Conservation (phyloP, 2,113 vertebrate genomes). For the Pteropus alecto region DNA sequence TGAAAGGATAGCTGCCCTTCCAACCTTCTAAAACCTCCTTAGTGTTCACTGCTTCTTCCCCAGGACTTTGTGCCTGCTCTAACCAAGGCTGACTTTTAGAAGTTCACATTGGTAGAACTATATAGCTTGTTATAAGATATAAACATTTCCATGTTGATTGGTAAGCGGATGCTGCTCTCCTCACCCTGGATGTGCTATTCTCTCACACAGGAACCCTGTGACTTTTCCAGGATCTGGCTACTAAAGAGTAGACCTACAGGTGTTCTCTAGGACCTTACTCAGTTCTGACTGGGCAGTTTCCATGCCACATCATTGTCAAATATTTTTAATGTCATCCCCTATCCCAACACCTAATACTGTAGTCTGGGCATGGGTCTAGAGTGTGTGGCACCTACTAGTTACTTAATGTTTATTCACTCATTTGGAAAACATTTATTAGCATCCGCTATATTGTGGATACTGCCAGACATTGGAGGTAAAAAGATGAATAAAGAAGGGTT, state of each 20-base stretch:
- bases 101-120: not conserved
- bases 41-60: not conserved
- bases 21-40: not conserved
- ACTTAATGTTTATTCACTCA: not conserved
- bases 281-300: not conserved
- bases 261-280: not conserved
- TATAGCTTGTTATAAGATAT: not conserved
- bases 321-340: not conserved
- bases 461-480: not conserved
- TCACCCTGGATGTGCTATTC: not conserved
- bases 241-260: not conserved
- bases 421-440: constrained; percentile 20
- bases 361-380: not conserved
- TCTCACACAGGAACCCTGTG: not conserved
- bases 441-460: not conserved
- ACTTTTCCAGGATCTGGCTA: not conserved
- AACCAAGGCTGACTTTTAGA: not conserved
- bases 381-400: not conserved
- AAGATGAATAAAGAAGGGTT: not conserved
- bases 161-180: not conserved
- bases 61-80: not conserved
- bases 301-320: not conserved
- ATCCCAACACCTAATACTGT: not conserved
- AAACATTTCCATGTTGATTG: not conserved
- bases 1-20: not conserved